These are phyloP conservation scores for Pseudococcus jackbeardsleyi DNA, from an alignment of 2,888 invertebrate genomes.

Conservation along the genomic window DNA sequence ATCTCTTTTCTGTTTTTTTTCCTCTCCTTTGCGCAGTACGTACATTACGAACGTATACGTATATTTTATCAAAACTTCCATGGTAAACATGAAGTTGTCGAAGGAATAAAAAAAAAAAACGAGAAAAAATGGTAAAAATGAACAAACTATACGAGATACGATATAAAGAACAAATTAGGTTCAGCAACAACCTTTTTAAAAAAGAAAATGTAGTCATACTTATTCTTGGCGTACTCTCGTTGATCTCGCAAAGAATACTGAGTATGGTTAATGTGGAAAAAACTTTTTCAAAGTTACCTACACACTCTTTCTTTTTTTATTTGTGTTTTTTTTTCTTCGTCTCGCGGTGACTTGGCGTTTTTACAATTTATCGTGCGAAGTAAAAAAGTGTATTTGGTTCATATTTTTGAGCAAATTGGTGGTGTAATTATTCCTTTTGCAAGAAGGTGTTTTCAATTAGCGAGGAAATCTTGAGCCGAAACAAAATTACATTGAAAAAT, in stretches of 20 bases:
- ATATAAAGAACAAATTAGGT: slow-evolving; percentile 12
- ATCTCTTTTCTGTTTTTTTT: not conserved
- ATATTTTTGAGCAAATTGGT: no score
- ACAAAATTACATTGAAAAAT: no score
- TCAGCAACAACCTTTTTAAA: slow-evolving; percentile 9
- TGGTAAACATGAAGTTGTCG: not conserved
- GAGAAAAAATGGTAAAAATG: not conserved
- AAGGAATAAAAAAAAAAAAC: not conserved
- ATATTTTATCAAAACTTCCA: not conserved
- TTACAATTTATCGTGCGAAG: no score
- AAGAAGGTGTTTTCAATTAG: no score
- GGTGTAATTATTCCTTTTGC: no score
- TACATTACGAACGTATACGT: not conserved
- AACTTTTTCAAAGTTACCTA: not conserved
- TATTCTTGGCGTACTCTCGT: not conserved
- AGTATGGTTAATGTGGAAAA: slow-evolving; percentile 17
- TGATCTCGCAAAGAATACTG: slow-evolving; percentile 4
- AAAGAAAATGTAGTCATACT: slow-evolving; percentile 17
- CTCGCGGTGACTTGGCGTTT: no score
- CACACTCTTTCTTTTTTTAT: not conserved
- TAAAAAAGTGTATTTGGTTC: no score
- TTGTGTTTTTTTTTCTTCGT: not conserved
- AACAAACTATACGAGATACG: not conserved
- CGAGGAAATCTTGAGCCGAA: no score
- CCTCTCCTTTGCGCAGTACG: not conserved